Conservation (phyloP, 2,888 invertebrate genomes). For the Xestia c-nigrum region DNA sequence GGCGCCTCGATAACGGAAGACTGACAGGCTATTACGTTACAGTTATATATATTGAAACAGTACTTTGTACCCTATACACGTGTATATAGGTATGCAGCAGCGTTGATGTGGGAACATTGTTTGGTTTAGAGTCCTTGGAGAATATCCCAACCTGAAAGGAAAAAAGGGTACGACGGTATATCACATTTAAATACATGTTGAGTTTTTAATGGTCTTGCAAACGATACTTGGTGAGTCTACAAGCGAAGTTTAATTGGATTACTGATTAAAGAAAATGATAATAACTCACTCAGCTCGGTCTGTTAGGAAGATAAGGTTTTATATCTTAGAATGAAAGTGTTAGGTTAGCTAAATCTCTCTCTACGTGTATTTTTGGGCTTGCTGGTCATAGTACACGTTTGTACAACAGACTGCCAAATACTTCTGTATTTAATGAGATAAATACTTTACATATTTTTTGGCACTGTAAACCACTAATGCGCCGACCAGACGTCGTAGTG, state of each 20-base stretch:
- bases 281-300: not conserved
- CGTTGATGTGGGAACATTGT: constrained; percentile 28
- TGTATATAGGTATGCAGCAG: not conserved
- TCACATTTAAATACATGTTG: constrained; percentile 38
- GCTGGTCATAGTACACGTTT: not conserved
- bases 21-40: constrained; percentile 40
- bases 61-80: not conserved
- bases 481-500: constrained; percentile 30
- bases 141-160: constrained; percentile 26
- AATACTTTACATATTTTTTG: constrained; percentile 21
- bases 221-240: not conserved
- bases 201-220: constrained; percentile 36
- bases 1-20: constrained; percentile 43
- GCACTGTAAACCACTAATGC: constrained; percentile 38
- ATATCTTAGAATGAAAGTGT: not conserved
- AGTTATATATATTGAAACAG: constrained; percentile 24
- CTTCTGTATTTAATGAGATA: not conserved
- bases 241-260: not conserved
- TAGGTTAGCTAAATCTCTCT: not conserved
- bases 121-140: constrained; percentile 29
- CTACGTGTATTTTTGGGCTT: not conserved
- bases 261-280: not conserved
- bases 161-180: constrained; percentile 38
- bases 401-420: not conserved
- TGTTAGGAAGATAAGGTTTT: not conserved